phyloP scores from a whole-genome alignment of 1,140 invertebrate genomes.

The Euwallacea similis region DNA sequence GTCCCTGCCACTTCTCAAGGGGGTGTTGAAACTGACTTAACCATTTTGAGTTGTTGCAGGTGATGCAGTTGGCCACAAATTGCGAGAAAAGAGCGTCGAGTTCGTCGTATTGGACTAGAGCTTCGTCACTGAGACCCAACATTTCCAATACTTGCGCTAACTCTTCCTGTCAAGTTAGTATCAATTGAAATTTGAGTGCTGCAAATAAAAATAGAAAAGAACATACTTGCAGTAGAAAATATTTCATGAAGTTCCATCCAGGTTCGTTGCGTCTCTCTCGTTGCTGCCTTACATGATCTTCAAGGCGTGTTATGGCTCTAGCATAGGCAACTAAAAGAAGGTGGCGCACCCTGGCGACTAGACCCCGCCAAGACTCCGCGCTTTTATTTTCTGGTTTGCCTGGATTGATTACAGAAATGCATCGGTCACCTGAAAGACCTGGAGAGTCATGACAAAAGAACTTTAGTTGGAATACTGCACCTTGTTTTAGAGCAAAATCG shows the following conservation, averaged over 20 bases:
- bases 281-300: slow-evolving; percentile 87
- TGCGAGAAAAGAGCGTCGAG: slow-evolving; percentile 95
- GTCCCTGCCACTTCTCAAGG: slow-evolving; percentile 79
- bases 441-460: slow-evolving; percentile 7
- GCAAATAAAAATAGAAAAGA: background rate
- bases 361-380: slow-evolving; percentile 84
- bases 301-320: slow-evolving; percentile 80
- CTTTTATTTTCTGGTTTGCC: slow-evolving; percentile 85
- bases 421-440: slow-evolving; percentile 64
- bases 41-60: slow-evolving; percentile 83
- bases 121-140: slow-evolving; percentile 90
- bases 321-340: slow-evolving; percentile 87
- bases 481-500: slow-evolving; percentile 92
- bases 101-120: slow-evolving; percentile 96
- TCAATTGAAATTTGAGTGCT: background rate
- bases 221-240: slow-evolving; percentile 86
- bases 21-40: slow-evolving; percentile 73
- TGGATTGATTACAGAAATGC: slow-evolving; percentile 88
- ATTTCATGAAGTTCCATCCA: slow-evolving; percentile 93
- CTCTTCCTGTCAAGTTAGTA: slow-evolving; percentile 73
- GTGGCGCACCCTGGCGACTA: slow-evolving; percentile 80
- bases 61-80: slow-evolving; percentile 89
- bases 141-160: slow-evolving; percentile 93
- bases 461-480: background rate
- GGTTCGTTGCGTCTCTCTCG: slow-evolving; percentile 87